These are phyloP conservation scores for Erebia palarica DNA, from an alignment of 2,888 invertebrate genomes.

Conservation along the genomic window DNA sequence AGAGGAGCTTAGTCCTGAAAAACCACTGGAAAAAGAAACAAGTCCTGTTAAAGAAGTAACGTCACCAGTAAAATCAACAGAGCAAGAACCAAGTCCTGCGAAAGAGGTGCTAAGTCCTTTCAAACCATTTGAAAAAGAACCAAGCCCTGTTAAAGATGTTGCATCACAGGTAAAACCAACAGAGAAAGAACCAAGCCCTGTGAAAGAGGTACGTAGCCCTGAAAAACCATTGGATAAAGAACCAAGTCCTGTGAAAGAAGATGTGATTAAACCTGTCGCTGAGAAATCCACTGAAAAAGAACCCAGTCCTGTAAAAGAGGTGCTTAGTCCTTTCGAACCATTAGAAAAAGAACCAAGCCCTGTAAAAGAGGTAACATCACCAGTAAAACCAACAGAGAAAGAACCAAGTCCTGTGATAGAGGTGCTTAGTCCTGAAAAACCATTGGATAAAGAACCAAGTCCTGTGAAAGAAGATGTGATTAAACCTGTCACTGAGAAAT, in stretches of 20 bases:
- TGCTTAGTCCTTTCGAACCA: constrained; percentile 1
- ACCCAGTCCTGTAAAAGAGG: neutral
- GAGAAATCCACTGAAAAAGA: neutral
- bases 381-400: constrained; percentile 13
- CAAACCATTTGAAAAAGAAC: constrained; percentile 13
- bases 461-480: neutral
- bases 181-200: neutral
- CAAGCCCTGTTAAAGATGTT: constrained; percentile 25
- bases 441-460: constrained; percentile 7
- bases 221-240: constrained; percentile 15
- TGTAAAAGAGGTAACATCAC: neutral
- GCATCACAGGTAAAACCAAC: neutral
- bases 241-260: constrained; percentile 8
- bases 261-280: neutral
- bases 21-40: neutral
- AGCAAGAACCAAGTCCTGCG: too few relatives aligned
- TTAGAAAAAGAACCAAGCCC: constrained; percentile 22
- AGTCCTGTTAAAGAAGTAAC: neutral
- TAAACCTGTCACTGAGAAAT: too few relatives aligned
- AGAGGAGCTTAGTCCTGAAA: constrained; percentile 20
- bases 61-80: neutral
- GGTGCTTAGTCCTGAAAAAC: too few relatives aligned
- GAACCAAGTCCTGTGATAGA: constrained; percentile 4
- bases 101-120: too few relatives aligned
- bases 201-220: too few relatives aligned